Conservation (phyloP, 2,797 vertebrate genomes). For the Sebastes baramenuke region DNA sequence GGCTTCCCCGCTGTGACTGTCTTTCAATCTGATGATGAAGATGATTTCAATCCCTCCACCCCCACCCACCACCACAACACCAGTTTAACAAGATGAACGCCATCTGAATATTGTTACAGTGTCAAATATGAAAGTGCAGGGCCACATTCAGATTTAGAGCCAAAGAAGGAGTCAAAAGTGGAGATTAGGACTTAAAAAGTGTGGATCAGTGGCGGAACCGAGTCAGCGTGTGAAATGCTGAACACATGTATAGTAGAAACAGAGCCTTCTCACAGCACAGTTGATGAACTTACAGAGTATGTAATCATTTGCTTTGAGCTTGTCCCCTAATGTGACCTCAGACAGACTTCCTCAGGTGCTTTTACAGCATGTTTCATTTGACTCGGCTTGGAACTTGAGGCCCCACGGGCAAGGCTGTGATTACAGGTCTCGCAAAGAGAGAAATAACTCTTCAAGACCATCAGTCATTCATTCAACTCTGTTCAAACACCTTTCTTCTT, state of each 20-base stretch:
- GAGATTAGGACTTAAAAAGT: neutral
- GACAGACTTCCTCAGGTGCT: constrained; percentile 14
- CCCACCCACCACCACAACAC: neutral
- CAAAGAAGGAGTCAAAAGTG: neutral
- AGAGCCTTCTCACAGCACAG: neutral
- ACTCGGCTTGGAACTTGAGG: constrained; percentile 7
- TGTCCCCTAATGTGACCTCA: constrained; percentile 14
- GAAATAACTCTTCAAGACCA: constrained; percentile 40
- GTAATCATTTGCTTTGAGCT: neutral
- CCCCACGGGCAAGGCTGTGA: constrained; percentile 26
- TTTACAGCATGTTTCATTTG: constrained; percentile 37
- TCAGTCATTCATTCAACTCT: constrained; percentile 34
- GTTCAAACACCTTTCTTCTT: constrained; percentile 20
- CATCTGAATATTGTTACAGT: neutral
- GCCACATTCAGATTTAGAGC: neutral
- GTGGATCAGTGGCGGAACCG: neutral
- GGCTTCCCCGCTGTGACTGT: neutral
- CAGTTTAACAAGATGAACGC: neutral
- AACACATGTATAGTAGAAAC: neutral
- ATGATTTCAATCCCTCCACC: neutral
- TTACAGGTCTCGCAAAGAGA: constrained; percentile 53
- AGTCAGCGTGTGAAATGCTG: neutral
- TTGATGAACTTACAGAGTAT: neutral
- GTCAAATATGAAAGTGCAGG: neutral
- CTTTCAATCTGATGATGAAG: neutral